A percentile compares a stretch with the other conserved stretches of the same genome.
Conservation (phyloP, 2,797 vertebrate species). For the Heliangelus exortis region DNA sequence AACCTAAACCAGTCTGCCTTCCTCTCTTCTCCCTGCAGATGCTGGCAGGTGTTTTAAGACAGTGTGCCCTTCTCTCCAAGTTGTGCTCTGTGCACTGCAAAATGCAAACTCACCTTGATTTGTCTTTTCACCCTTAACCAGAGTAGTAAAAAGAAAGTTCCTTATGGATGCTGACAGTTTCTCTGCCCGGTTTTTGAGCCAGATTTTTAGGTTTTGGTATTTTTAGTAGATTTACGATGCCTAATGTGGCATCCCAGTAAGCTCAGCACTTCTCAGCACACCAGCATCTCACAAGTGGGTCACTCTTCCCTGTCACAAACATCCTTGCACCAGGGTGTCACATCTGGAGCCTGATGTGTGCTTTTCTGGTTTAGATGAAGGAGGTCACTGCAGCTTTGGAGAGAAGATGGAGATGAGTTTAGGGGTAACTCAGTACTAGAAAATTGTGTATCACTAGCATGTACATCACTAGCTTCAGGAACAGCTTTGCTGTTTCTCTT, state of each 20-base stretch:
- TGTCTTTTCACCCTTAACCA: neutral
- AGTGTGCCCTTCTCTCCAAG: fast-evolving
- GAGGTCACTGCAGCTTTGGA: neutral
- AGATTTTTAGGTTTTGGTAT: neutral
- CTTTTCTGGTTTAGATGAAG: neutral
- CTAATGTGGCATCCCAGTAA: neutral
- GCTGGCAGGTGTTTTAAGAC: neutral
- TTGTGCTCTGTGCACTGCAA: neutral
- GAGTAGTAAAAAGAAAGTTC: neutral
- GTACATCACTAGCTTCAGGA: too few species aligned
- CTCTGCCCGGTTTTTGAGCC: neutral
- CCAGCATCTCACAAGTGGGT: neutral
- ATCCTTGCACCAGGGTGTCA: neutral
- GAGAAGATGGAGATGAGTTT: neutral
- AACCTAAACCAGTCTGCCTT: neutral
- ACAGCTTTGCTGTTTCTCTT: neutral
- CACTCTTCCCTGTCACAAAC: neutral
- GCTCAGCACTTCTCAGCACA: neutral
- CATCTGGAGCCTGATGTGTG: neutral
- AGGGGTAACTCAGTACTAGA: neutral
- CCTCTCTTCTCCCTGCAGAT: neutral
- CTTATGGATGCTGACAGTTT: neutral
- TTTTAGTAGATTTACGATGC: neutral
- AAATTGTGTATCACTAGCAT: neutral
- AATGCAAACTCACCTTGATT: neutral